These are phyloP conservation scores for Chrosomus eos DNA, from an alignment of 2,797 vertebrate species.

Conservation along the genomic window DNA sequence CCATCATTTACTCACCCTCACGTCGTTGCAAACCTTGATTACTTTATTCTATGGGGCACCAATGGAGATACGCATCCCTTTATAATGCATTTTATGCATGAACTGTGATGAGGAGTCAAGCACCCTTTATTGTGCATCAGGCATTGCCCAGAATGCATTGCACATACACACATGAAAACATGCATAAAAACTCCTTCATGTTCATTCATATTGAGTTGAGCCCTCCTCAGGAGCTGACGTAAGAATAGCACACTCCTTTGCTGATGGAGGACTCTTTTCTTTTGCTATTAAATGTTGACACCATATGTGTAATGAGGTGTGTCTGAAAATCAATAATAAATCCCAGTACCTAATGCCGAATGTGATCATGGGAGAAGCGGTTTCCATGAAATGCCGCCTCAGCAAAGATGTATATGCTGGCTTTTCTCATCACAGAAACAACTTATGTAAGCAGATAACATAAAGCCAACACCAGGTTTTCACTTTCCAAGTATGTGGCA, in stretches of 20 bases:
- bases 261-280: conserved; percentile 47
- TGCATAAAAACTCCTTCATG: background rate
- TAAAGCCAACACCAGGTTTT: conserved; percentile 5
- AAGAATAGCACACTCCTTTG: conserved; percentile 1
- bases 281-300: conserved; percentile 49
- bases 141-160: background rate
- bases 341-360: conserved; percentile 23
- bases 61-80: background rate
- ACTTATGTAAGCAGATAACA: conserved; percentile 13
- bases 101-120: background rate
- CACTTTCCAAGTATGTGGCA: background rate
- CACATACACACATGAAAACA: background rate
- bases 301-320: conserved; percentile 48
- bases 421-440: conserved; percentile 3
- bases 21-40: background rate
- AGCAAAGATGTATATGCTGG: conserved; percentile 19
- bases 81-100: background rate
- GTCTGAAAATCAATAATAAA: conserved; percentile 59
- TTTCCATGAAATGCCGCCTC: conserved; percentile 26
- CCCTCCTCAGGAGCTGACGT: conserved; percentile 21
- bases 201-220: background rate
- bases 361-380: conserved; percentile 49
- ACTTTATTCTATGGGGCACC: background rate
- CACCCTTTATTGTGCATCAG: background rate
- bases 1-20: background rate